phyloP scores from a whole-genome alignment of 2,888 invertebrate species.

The Leptopterna dolabrata region DNA sequence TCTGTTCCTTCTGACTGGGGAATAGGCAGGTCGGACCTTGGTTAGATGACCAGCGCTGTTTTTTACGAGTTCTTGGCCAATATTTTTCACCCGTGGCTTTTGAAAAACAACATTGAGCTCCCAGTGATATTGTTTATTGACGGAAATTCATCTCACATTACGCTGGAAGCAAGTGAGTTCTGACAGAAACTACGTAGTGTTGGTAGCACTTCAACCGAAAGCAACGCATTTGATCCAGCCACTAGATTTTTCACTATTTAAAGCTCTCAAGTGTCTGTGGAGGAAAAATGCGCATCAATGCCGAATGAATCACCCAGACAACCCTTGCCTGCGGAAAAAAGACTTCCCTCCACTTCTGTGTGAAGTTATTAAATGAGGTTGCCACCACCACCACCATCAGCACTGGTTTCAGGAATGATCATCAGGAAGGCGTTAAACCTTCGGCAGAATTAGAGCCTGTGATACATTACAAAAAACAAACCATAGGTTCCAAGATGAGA shows the following conservation, averaged over 20 bases:
- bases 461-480: neutral
- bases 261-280: neutral
- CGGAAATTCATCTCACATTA: conserved; percentile 66
- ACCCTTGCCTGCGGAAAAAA: conserved; percentile 45
- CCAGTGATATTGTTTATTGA: conserved; percentile 67
- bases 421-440: conserved; percentile 4
- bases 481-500: neutral
- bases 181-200: conserved; percentile 52
- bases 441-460: neutral
- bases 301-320: conserved; percentile 27
- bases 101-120: conserved; percentile 64
- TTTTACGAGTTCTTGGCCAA: conserved; percentile 66
- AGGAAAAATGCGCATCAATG: conserved; percentile 56
- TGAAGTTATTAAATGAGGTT: conserved; percentile 53
- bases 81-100: conserved; percentile 66
- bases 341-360: conserved; percentile 57
- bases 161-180: conserved; percentile 57
- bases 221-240: conserved; percentile 62
- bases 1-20: conserved; percentile 64
- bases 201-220: conserved; percentile 61
- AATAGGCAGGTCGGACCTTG: conserved; percentile 66
- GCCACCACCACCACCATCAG: conserved; percentile 37
- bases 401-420: conserved; percentile 49
- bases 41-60: conserved; percentile 67
- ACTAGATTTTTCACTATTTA: conserved; percentile 62